A percentile compares a stretch with the other conserved stretches of the same genome.
Conservation (phyloP, 2,113 vertebrate genomes). For the Pelodiscus sinensis region DNA sequence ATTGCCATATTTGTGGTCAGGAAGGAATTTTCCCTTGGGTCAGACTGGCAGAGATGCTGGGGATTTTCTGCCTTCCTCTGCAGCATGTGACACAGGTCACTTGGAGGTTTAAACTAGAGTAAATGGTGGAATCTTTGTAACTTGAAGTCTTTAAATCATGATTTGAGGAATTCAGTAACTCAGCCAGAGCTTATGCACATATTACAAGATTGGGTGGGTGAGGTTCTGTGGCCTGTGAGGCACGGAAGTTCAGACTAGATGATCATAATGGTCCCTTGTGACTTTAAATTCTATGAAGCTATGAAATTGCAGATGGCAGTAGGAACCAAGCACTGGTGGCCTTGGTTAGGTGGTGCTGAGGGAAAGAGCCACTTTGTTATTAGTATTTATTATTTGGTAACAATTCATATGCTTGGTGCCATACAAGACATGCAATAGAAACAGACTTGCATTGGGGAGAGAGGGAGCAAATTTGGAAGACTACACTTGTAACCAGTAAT, state of each 20-base stretch:
- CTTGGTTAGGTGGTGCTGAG: neutral
- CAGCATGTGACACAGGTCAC: neutral
- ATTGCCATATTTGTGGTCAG: neutral
- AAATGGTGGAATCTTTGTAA: neutral
- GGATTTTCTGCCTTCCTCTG: neutral
- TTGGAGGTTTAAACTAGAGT: neutral
- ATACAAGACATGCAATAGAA: conserved; percentile 20
- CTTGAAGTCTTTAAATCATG: neutral
- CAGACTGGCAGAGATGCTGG: neutral
- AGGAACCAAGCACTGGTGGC: neutral
- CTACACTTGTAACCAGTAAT: neutral
- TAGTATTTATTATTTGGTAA: neutral
- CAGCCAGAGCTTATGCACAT: neutral
- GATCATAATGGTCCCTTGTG: neutral
- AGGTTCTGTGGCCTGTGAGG: neutral
- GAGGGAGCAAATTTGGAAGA: fast-evolving
- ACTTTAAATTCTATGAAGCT: neutral
- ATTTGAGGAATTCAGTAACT: fast-evolving
- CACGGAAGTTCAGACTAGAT: neutral
- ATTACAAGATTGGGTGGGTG: neutral
- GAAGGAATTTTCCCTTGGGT: neutral
- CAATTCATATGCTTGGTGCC: neutral
- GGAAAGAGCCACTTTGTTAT: neutral
- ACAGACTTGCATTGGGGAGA: neutral
- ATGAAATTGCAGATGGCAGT: neutral